These are phyloP conservation scores for Caenorhabditis drosophilae DNA, from an alignment of 2,888 invertebrate genomes.

Conservation along the genomic window DNA sequence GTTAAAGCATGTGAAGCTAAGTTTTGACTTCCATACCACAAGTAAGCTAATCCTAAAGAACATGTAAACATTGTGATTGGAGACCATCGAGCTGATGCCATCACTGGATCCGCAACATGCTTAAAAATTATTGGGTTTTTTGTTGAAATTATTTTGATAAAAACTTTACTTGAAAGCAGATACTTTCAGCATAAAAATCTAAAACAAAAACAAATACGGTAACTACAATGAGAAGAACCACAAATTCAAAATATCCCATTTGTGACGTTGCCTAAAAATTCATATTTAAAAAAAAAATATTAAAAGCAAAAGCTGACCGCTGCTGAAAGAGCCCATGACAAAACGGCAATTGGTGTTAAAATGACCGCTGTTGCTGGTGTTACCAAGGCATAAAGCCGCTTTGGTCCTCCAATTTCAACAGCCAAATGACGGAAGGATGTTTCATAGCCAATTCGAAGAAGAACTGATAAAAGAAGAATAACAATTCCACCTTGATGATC, in stretches of 20 bases:
- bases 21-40: conserved; percentile 55
- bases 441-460: conserved; percentile 71
- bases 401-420: conserved; percentile 73
- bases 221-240: conserved; percentile 64
- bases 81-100: conserved; percentile 70
- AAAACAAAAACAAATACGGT: conserved; percentile 71
- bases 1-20: conserved; percentile 51
- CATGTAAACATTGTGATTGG: conserved; percentile 70
- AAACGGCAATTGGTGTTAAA: conserved; percentile 71
- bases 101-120: conserved; percentile 60
- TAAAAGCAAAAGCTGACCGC: too few species aligned
- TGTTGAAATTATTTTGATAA: neutral
- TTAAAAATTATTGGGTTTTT: conserved; percentile 25
- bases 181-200: conserved; percentile 72
- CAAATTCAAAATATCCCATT: conserved; percentile 21
- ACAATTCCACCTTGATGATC: conserved; percentile 74
- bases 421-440: conserved; percentile 67
- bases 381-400: conserved; percentile 72
- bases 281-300: too few species aligned
- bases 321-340: conserved; percentile 68
- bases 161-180: conserved; percentile 60
- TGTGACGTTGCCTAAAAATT: conserved; percentile 9
- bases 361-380: conserved; percentile 67
- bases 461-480: conserved; percentile 71
- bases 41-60: conserved; percentile 62